Base-by-base conservation (phyloP, 2,113 vertebrate species). In the Gymnobelideus leadbeateri region DNA sequence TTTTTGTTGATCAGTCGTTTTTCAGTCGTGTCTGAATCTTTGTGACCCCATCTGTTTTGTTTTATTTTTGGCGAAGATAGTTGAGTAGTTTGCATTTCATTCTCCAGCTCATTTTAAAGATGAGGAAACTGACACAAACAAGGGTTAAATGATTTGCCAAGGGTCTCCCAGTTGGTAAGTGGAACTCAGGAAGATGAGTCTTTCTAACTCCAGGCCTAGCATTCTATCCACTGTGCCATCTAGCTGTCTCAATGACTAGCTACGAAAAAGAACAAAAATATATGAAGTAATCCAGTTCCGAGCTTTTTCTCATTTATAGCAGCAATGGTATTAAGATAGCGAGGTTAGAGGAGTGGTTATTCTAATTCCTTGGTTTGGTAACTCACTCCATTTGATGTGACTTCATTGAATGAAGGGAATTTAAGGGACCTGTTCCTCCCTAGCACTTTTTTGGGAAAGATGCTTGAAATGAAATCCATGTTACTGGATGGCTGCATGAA, bases 381-480 rank as follows among this genome's bases (percentile, higher is more conserved):
- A 94, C 25, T 54, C 37, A 26, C 54, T 96, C 52, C 89, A 28
- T 91, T 94, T 91, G 52, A 95, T 54, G 89, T 26, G 25, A 25
- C 92, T 96, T 96, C 21, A 93, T 92, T 95, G 89, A 94, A 47
- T 90, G 93, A 92, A 91, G 28, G 57, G 51, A 93, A 84, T 94
- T 94, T 49, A 68, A 84, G 19, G 94, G 31, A 1, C 1, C 2
- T 89, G 0, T 95, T 90, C 16, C 95, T 55, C 23, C 49, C 9
- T 8, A 77, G 8, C 1, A 24, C 3, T 96, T 28, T 97, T 94
- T 93, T 47, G 50, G 94, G 91, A 97, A 89, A 14, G 50, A 92
- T 28, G 16, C 9, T 95, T 84, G 19, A 94, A 96, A 94, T 93
- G 91, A 91, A 95, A 37, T n/a, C 9, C 51, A 89, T 61, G 28